Base-by-base conservation (phyloP, 2,113 vertebrate genomes). In the Cettia cetti region DNA sequence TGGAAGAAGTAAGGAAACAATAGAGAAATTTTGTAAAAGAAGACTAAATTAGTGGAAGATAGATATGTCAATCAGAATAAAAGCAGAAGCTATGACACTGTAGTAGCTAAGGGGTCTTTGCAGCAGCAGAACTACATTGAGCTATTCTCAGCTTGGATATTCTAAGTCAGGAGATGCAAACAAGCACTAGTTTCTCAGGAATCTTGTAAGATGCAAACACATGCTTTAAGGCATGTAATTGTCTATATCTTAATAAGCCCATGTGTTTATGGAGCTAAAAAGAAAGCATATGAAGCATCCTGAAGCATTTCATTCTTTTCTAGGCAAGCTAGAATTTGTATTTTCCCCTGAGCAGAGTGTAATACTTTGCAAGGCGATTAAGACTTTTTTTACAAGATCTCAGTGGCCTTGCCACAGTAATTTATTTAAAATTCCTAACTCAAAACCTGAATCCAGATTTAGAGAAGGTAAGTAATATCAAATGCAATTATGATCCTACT, bases 61-160 rank as follows among this genome's bases (percentile, higher is more conserved):
- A 70, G 21, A 54, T 16, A 27, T 14, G 6, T 10, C 23, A 77
- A 15, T 26, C 39, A 70, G 69, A 79, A 9, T n/a, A 90, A 80
- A 86, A 68, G 6, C 20, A 80, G 17, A 82, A 83, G n/a, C 7
- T 1, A 1, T 19, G 9, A 39, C 15, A 44, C 0, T 1, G 7
- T 14, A n/a, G 33, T 12, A 63, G 2, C 33, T 70, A 30, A 82
- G 23, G 49, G 50, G 27, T 2, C 28, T 63, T 80, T 24, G 24
- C 15, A 78, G 17, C 7, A 68, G 12, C 15, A 70, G 39, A 94
- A 57, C 18, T 23, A 30, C 21, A 28, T 1, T n/a, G 35, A 75
- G 10, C 5, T 83, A 33, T 37, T 90, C 63, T 66, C 33, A 57
- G 10, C 6, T 56, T 83, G 26, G 30, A 20, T 61, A 52, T 52